Conservation (phyloP, 64 coral and sea anemone species). For the Acropora tenuis region DNA sequence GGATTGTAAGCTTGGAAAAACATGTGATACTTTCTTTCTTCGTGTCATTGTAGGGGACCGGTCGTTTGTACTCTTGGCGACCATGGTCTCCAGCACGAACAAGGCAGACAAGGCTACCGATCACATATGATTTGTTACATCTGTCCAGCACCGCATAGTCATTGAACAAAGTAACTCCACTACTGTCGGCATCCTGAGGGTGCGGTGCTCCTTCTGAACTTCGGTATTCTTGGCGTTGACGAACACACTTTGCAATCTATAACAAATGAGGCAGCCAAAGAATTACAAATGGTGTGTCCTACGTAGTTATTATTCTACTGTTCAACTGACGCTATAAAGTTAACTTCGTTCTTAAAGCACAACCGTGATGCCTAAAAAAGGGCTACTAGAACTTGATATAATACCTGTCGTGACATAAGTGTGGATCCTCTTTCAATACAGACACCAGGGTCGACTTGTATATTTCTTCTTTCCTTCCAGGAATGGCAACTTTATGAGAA, state of each 20-base stretch:
- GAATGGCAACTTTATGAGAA: constrained; percentile 9
- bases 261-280: background rate
- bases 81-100: too few species aligned
- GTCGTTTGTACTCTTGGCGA: too few species aligned
- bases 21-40: too few species aligned
- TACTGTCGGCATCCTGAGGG: background rate
- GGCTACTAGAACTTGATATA: background rate
- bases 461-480: constrained; percentile 22
- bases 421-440: constrained; percentile 20
- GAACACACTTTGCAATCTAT: constrained; percentile 1
- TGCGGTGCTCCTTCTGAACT: constrained; percentile 1
- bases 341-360: too few species aligned
- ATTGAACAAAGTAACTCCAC: background rate
- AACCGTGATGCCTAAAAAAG: too few species aligned
- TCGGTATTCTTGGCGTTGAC: constrained; percentile 5
- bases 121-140: too few species aligned
- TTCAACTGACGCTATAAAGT: background rate
- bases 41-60: too few species aligned
- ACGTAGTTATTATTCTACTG: constrained; percentile 7
- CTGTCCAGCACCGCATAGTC: background rate
- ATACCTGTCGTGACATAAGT: constrained; percentile 19
- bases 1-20: background rate
- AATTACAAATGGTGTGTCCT: constrained; percentile 2
- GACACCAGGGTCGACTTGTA: constrained; percentile 28
- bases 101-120: too few species aligned